These are phyloP conservation scores for Pygoscelis antarcticus DNA, from an alignment of 2,113 vertebrate species.

Conservation along the genomic window DNA sequence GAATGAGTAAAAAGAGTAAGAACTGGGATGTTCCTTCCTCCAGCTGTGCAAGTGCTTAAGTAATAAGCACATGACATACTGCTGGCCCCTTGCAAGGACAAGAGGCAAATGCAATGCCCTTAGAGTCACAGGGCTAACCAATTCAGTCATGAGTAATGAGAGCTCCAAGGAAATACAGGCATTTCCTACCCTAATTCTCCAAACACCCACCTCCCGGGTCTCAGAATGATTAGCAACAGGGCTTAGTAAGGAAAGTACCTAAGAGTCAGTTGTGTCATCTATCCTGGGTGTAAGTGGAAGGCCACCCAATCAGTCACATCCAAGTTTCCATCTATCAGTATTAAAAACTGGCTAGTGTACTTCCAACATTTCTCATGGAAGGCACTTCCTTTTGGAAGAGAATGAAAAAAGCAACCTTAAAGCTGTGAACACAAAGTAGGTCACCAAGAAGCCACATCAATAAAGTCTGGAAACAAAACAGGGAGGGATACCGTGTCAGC, in stretches of 20 bases:
- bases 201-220: not conserved
- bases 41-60: not conserved
- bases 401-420: slow-evolving; percentile 15
- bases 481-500: not conserved
- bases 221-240: not conserved
- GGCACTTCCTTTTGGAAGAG: not conserved
- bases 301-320: not conserved
- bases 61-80: not conserved
- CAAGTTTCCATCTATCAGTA: not conserved
- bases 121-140: not conserved
- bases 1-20: not conserved
- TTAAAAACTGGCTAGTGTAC: not conserved
- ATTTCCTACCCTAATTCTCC: slow-evolving; percentile 16
- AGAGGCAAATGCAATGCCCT: not conserved
- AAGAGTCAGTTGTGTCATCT: not conserved
- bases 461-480: not conserved
- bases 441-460: slow-evolving; percentile 34
- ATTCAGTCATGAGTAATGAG: not conserved
- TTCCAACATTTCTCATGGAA: not conserved
- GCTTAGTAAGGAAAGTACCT: not conserved
- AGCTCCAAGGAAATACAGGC: not conserved
- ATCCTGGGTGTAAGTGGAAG: not conserved
- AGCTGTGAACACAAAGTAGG: not conserved
- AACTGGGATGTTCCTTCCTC: not conserved
- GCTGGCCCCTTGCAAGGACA: not conserved